These are phyloP conservation scores for Sepiola atlantica DNA, from an alignment of 2,888 invertebrate genomes.

Conservation along the genomic window DNA sequence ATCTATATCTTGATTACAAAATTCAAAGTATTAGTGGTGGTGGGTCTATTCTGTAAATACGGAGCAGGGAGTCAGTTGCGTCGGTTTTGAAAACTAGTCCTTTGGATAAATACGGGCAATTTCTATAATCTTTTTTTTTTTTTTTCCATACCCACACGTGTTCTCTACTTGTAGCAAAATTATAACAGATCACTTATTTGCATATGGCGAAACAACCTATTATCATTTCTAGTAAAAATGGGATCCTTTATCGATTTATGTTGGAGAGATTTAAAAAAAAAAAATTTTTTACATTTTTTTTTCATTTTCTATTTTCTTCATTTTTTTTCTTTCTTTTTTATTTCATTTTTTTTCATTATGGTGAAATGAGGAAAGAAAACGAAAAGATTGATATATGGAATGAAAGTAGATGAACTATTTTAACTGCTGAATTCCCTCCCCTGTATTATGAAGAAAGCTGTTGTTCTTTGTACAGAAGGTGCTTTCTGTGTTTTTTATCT, in stretches of 20 bases:
- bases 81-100: conserved; percentile 8
- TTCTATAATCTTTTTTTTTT: neutral
- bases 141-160: conserved; percentile 23
- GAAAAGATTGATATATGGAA: neutral
- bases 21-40: conserved; percentile 11
- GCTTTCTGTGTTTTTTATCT: neutral
- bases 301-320: too few relatives aligned
- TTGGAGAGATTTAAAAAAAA: neutral
- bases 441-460: neutral
- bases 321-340: neutral
- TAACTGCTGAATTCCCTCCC: neutral
- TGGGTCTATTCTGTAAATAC: conserved; percentile 14
- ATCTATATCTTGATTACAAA: neutral
- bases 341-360: neutral
- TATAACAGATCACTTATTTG: neutral
- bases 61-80: neutral
- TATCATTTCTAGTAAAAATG: neutral
- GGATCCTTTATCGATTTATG: neutral
- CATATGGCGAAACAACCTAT: neutral
- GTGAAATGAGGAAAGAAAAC: neutral
- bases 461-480: neutral
- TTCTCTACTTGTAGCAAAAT: conserved; percentile 19
- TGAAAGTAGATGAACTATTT: neutral
- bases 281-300: too few relatives aligned
- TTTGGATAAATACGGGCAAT: conserved; percentile 21